Evolutionary conservation across 1,140 invertebrate species (phyloP), one percentile per base, ranked within the genome.

Genomic region (Lucilia sericata): DNA sequence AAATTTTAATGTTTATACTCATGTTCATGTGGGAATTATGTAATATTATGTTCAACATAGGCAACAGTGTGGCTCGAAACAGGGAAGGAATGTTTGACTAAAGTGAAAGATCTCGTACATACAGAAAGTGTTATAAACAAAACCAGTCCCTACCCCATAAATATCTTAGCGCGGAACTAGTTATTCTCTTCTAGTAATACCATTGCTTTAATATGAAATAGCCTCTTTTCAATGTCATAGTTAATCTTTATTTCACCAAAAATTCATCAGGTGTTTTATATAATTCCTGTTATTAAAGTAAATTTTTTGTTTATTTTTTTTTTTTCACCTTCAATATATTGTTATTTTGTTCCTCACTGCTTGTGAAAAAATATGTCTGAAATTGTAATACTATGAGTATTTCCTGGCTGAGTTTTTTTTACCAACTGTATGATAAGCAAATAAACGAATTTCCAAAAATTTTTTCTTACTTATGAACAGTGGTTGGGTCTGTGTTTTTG

Each of bases 301-400:
- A n/a, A n/a, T n/a, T n/a, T n/a, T n/a, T n/a, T n/a, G n/a, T n/a
- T n/a, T 30, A 30, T 30, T 30, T 30, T 30, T 30, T 30, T 30
- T 5, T 60, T 60, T 60, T 60, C 13, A n/a, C n/a, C 0, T 60
- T 17, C n/a, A n/a, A n/a, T n/a, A n/a, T n/a, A 60, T n/a, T 60
- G 3, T 3, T 5, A 60, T 60, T 60, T 60, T 60, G 8, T 2
- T 7, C n/a, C 5, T 17, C 14, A 17, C 55, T 60, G 55, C 14
- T 2, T 17, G 2, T 60, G 55, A 12, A 60, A 60, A 60, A 60
- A n/a, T 17, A 60, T 60, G 14, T 60, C 14, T 60, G 14, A 60
- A 60, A 60, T 60, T 60, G 55, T 60, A 60, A n/a, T 60, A 60
- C 55, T n/a, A n/a, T 60, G 55, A 60, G 55, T 60, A 60, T 60